phyloP scores from a whole-genome alignment of 2,888 invertebrate genomes.

The Andrena fulva region DNA sequence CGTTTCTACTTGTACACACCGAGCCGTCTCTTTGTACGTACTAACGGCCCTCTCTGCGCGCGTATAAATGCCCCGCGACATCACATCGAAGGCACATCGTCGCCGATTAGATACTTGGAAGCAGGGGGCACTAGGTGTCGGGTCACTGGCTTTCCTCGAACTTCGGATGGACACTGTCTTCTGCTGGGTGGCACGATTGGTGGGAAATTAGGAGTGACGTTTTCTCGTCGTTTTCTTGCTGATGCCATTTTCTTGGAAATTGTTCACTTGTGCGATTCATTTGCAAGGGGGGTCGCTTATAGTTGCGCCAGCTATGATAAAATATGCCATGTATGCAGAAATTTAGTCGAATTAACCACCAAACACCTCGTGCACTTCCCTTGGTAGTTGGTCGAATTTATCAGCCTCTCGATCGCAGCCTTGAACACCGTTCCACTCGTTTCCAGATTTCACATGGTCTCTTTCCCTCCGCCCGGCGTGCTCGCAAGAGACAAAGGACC shows the following conservation, averaged over 20 bases:
- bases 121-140: no score
- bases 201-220: no score
- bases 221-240: no score
- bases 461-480: neutral
- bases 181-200: no score
- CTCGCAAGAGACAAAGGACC: slow-evolving; percentile 1
- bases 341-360: neutral
- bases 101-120: no score
- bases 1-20: slow-evolving; percentile 65
- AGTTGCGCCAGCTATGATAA: neutral
- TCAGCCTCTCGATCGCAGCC: neutral
- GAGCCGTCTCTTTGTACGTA: slow-evolving; percentile 48
- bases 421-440: slow-evolving; percentile 12
- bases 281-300: no score
- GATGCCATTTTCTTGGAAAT: no score
- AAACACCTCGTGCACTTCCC: neutral
- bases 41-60: slow-evolving; percentile 29
- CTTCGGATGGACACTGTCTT: no score
- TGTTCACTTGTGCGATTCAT: no score
- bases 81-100: no score
- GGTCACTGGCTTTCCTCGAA: no score
- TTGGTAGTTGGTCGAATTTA: neutral
- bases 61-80: neutral
- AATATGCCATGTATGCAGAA: neutral
- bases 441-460: neutral